Conservation (phyloP, 2,113 vertebrate species). For the Miniopterus natalensis region DNA sequence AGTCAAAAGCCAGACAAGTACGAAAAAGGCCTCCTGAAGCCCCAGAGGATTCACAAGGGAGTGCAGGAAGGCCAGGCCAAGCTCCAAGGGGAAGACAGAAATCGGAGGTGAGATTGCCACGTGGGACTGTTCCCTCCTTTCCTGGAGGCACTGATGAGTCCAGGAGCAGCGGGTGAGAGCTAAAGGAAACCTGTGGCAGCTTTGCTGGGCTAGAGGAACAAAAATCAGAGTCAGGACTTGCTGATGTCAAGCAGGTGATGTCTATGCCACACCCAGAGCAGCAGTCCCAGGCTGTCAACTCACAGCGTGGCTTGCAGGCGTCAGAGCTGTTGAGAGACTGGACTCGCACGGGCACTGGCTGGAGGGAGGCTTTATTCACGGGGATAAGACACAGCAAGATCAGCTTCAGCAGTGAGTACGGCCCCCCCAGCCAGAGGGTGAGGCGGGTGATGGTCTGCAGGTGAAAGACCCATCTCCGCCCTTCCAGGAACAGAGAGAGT, state of each 20-base stretch:
- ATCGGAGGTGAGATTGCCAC: not conserved
- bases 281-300: not conserved
- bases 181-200: not conserved
- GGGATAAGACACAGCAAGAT: not conserved
- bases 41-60: not conserved
- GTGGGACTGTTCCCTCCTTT: not conserved
- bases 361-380: not conserved
- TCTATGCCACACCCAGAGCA: not conserved
- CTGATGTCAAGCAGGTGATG: not conserved
- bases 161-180: not conserved
- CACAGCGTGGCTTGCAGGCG: not conserved
- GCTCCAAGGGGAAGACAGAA: not conserved
- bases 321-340: not conserved
- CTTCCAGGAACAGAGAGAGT: not conserved
- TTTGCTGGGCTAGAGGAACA: not conserved
- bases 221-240: not conserved
- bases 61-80: not conserved
- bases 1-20: not conserved
- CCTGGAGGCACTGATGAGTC: not conserved
- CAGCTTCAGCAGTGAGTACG: not conserved
- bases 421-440: not conserved
- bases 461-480: fast-evolving
- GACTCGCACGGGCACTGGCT: not conserved
- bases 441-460: not conserved
- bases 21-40: not conserved